Evolutionary conservation across 1,140 invertebrate species (phyloP), one percentile per base, ranked within the genome.

Genomic region (Drosophila nigromelanica): DNA sequence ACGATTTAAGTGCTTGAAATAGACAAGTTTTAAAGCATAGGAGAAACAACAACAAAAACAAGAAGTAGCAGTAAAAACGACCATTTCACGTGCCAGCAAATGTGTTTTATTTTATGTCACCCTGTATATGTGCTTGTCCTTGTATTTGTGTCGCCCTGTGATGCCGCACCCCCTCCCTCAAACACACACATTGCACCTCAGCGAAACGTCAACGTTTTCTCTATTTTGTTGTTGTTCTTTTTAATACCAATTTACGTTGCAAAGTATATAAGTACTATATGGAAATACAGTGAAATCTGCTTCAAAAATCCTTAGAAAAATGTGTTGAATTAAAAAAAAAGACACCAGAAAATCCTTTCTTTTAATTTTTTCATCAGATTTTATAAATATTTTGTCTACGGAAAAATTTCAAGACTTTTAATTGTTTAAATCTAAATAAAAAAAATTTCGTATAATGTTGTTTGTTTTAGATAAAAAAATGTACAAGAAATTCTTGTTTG

Each of bases 141-240:
- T 43, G 14, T 45, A 11, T 42, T 11, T 40, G 24, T 50, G 14
- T 11, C 27, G 18, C 11, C 37, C 15, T 33, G 33, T 48, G 4
- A 27, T 60, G 27, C 24, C n/a, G n/a, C n/a, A n/a, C n/a, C n/a
- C n/a, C n/a, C n/a, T n/a, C 35, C 42, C 6, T 40, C 55, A 33
- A 6, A 15, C 24, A 50, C 4, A 47, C 21, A 21, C 15, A 35
- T 70, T 80, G 81, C 80, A 86, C 56, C 33, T 42, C 51, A 67
- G 54, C 64, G 47, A 62, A 66, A 69, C 68, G 80, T 82, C 80
- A 85, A 55, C 55, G 56, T 64, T 63, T 33, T 59, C 40, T 60
- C 40, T n/a, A 18, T 58, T 21, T 45, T 37, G 35, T 43, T 45
- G 2, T 58, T 43, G 1, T 18, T n/a, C 5, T 56, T 56, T 30